Evolutionary conservation across 37 sponge, comb jelly and placozoan genomes (phyloP).

Genomic region (Amphimedon queenslandica): DNA sequence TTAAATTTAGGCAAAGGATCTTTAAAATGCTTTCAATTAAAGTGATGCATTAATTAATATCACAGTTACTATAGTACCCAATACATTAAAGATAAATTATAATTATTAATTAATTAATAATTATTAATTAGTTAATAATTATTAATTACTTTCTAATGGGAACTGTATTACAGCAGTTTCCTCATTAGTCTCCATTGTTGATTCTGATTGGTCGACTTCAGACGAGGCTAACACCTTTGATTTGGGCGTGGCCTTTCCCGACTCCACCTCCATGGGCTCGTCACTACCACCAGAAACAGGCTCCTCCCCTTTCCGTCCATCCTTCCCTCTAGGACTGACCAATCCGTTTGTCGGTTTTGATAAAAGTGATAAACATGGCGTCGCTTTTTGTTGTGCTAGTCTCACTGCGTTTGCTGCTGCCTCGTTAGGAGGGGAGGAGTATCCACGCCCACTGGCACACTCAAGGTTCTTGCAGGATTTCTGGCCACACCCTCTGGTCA

Average conservation of each 20-base stretch:
- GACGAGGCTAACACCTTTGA: no score
- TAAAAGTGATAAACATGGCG: neutral
- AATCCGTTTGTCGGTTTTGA: neutral
- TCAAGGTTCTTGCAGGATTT: slow-evolving; percentile 47
- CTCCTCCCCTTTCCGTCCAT: neutral
- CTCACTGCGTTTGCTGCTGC: slow-evolving; percentile 68
- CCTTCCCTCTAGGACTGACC: neutral
- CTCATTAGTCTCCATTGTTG: neutral
- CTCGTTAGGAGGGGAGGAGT: slow-evolving; percentile 34
- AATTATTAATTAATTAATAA: no score
- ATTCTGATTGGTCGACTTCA: neutral
- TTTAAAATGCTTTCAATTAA: no score
- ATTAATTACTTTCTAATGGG: no score
- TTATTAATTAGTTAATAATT: no score
- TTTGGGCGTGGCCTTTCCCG: no score
- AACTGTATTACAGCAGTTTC: no score
- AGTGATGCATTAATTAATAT: no score
- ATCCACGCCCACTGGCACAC: slow-evolving; percentile 68
- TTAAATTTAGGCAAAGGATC: no score
- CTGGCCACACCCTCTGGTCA: slow-evolving; percentile 76
- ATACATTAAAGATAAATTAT: no score
- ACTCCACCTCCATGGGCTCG: neutral
- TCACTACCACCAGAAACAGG: neutral
- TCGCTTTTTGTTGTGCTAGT: slow-evolving; percentile 3
- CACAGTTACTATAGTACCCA: no score